Conservation (phyloP, 2,888 invertebrate species). For the Mechanitis mazaeus region DNA sequence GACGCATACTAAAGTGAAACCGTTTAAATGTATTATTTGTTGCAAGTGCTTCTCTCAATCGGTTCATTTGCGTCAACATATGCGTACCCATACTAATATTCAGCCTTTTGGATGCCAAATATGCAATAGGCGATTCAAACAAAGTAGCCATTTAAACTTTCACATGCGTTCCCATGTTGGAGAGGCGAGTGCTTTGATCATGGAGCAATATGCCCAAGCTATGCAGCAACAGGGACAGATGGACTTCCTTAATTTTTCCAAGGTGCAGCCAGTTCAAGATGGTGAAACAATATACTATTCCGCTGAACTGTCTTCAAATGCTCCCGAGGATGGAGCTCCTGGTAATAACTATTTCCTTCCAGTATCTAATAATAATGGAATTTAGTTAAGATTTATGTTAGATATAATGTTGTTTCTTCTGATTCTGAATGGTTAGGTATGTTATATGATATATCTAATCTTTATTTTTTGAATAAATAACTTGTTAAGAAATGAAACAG, state of each 20-base stretch:
- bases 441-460: no score
- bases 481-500: no score
- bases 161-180: conserved; percentile 64
- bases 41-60: conserved; percentile 68
- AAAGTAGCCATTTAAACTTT: conserved; percentile 69
- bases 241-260: conserved; percentile 55
- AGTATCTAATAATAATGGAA: conserved; percentile 6
- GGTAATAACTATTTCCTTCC: conserved; percentile 13
- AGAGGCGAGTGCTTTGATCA: conserved; percentile 38
- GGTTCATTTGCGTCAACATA: conserved; percentile 68
- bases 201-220: conserved; percentile 46
- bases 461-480: no score
- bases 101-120: conserved; percentile 66
- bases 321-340: conserved; percentile 13
- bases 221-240: conserved; percentile 42
- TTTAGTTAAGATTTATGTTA: neutral
- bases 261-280: conserved; percentile 57
- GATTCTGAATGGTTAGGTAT: no score
- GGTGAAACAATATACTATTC: conserved; percentile 64
- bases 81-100: conserved; percentile 71
- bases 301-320: conserved; percentile 45
- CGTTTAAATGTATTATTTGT: conserved; percentile 68
- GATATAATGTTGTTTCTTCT: neutral
- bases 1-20: conserved; percentile 68
- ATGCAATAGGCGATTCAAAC: conserved; percentile 64